These are phyloP conservation scores for Orius insidiosus DNA, from an alignment of 1,140 invertebrate genomes.

Conservation along the genomic window DNA sequence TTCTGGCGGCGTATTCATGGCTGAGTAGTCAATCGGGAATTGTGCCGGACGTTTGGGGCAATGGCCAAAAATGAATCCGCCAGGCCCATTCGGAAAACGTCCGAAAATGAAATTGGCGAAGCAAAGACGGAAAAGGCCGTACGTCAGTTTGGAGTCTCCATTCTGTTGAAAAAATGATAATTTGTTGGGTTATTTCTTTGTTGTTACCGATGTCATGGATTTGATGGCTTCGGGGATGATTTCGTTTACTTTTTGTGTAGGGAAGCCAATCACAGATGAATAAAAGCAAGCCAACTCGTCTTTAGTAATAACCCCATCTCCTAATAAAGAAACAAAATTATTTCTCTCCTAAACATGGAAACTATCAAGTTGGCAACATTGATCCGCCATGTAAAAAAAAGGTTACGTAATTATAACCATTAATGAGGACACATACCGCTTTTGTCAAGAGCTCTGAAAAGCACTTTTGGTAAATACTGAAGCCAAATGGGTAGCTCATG, in stretches of 20 bases:
- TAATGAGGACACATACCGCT: slow-evolving; percentile 28
- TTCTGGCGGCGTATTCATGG: slow-evolving; percentile 45
- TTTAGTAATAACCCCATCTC: slow-evolving; percentile 39
- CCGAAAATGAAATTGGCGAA: slow-evolving; percentile 54
- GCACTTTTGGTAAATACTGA: slow-evolving; percentile 49
- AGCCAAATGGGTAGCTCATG: slow-evolving; percentile 46
- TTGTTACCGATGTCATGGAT: slow-evolving; percentile 46
- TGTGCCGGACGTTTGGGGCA: slow-evolving; percentile 34
- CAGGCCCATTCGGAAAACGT: slow-evolving; percentile 49
- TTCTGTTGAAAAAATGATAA: slow-evolving; percentile 32
- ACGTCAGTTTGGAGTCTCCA: slow-evolving; percentile 41
- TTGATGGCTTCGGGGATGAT: slow-evolving; percentile 44
- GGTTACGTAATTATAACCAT: too few relatives aligned
- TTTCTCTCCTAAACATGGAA: too few relatives aligned
- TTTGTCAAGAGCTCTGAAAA: slow-evolving; percentile 51
- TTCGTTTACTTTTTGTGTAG: slow-evolving; percentile 37
- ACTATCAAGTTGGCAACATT: too few relatives aligned
- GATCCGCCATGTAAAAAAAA: too few relatives aligned
- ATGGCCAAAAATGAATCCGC: slow-evolving; percentile 47
- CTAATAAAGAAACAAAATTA: too few relatives aligned
- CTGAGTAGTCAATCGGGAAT: slow-evolving; percentile 56
- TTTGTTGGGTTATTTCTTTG: slow-evolving; percentile 4
- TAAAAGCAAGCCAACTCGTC: slow-evolving; percentile 45
- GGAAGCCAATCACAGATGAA: slow-evolving; percentile 44
- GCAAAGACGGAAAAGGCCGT: slow-evolving; percentile 42